Evolutionary conservation across 2,888 invertebrate genomes (phyloP), one percentile per base, ranked within the genome.

Genomic region (Drosophila recens): DNA sequence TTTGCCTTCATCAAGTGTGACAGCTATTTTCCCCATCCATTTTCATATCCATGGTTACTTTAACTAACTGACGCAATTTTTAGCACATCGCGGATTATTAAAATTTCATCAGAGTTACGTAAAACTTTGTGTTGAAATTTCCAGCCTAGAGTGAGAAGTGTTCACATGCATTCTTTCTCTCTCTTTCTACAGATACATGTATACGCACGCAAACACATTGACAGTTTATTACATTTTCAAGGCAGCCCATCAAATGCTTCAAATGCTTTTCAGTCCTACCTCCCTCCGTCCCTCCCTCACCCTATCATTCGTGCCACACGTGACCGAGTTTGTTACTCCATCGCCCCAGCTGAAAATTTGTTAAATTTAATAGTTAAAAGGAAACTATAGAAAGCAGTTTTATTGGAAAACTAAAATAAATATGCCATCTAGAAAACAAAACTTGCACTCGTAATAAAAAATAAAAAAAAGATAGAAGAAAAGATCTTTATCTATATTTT

Each of bases 21-120:
- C 15, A 48, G 15, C 48, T 48, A 15, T 30, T 30, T 30, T 8
- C 30, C 30, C 8, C 30, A 30, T 30, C 30, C 30, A 30, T 8
- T 30, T 27, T 0, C 27, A 27, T 27, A 27, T 9, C 10, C 33
- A 10, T 20, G 33, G 56, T 43, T 56, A 45, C 56, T 56, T 45
- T 45, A 69, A 52, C 27, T 57, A 57, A 64, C 69, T 56, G 74
- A 27, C 48, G 59, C 62, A 61, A 65, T 71, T 75, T 75, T 61
- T 49, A 20, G 20, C 42, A 51, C 45, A 57, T 30, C 36, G 48
- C 15, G 66, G 75, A 79, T 63, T 72, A 72, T 64, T 62, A 66
- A 84, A 82, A 84, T 84, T 84, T 84, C 87, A 84, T 84, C 83
- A 83, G 70, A 56, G 58, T 83, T 89, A 81, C 79, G 89, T 78